Base-by-base conservation (phyloP, 2,113 vertebrate species). In the Origma solitaria region DNA sequence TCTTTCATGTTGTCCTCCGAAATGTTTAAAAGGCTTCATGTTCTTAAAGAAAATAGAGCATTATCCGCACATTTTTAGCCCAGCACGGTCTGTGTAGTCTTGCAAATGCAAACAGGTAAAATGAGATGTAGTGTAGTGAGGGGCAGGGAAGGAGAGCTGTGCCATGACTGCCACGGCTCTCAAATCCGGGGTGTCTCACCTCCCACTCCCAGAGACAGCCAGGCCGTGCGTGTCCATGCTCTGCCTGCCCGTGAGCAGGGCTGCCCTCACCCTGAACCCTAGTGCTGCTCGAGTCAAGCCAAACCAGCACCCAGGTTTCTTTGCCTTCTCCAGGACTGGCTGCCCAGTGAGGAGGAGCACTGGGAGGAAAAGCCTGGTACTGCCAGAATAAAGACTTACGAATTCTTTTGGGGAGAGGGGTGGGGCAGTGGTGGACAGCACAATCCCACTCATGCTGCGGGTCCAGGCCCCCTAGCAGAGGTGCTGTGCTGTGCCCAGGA, bases 361-460 rank as follows among this genome's bases (percentile, higher is more conserved):
- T 38, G 45, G 4, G 6, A 73, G 44, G 62, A 65, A 82, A 82
- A 50, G 27, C 31, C 25, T 12, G 6, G 28, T 73, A 31, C 54
- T 75, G 35, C 47, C 42, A 40, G 31, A 72, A 31, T 40, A 22
- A 65, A 69, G 47, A 16, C 16, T 2, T 4, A 10, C 54, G 15
- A 24, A 13, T 54, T 11, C 0, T 6, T 64, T 0, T 61, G 79
- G 42, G 49, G 22, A 76, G 24, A 56, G 16, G 9, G 7, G 12
- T 60, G 23, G 13, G 51, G 15, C 8, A 7, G 38, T 54, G 15
- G 35, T 58, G 62, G 53, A 15, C 3, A 11, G 31, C 3, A 6
- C 0, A 0, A 31, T 86, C 18, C 33, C 7, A 17, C 30, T 60
- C 0, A 0, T 1, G 2, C 62, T 21, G 4, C 3, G 1, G 62